Evolutionary conservation across 2,113 vertebrate genomes (phyloP).

Genomic region (Odontophorus gujanensis): DNA sequence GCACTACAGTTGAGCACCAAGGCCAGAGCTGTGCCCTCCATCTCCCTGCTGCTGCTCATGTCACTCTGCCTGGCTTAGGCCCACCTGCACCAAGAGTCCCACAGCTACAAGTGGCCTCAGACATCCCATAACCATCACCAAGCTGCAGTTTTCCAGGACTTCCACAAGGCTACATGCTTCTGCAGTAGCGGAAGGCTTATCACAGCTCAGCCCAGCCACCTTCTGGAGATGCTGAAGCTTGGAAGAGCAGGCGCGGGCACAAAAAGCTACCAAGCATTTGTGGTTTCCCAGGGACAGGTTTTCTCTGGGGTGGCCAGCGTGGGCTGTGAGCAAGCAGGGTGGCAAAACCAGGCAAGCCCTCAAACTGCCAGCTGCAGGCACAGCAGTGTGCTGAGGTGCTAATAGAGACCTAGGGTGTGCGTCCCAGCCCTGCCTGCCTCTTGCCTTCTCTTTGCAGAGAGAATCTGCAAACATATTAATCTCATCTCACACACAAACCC

Average conservation of each 20-base stretch:
- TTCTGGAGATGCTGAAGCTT: constrained; percentile 12
- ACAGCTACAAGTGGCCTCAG: neutral
- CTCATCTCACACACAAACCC: constrained; percentile 73
- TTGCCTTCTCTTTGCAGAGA: constrained; percentile 54
- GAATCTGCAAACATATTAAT: constrained; percentile 75
- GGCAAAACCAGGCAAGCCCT: neutral
- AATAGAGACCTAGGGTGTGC: constrained; percentile 55
- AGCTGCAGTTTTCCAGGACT: neutral
- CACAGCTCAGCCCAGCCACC: constrained; percentile 30
- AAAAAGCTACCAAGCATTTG: rapidly evolving
- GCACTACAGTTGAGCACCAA: neutral
- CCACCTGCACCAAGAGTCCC: neutral
- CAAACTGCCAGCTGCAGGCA: rapidly evolving
- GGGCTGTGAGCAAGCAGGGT: neutral
- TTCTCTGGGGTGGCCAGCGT: neutral
- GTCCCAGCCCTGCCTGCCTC: constrained; percentile 34
- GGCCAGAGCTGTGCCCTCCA: neutral
- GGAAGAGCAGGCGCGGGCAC: neutral
- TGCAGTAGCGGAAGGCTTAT: neutral
- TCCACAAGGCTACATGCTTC: neutral
- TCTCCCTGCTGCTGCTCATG: neutral
- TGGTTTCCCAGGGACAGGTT: neutral
- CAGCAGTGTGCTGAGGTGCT: neutral
- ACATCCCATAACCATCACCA: neutral
- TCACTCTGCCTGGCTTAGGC: neutral